Percentiles rank a stretch among this genome's conserved stretches.
These are phyloP conservation scores for Cynopterus sphinx DNA, from an alignment of 2,797 vertebrate genomes.

Conservation along the genomic window DNA sequence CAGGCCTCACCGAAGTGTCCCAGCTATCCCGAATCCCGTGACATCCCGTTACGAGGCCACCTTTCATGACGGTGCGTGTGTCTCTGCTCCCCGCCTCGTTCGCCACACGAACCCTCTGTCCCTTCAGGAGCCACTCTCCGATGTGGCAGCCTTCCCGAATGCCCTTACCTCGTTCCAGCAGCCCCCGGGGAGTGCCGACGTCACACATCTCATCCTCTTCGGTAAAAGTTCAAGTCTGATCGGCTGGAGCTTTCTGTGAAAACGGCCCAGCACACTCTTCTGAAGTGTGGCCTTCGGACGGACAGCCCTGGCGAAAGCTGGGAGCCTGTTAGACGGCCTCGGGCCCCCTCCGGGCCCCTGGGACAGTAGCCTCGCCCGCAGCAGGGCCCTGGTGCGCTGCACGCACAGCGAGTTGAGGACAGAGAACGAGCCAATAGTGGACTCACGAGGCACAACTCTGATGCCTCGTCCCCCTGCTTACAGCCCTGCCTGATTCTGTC, in stretches of 20 bases:
- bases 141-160: background rate
- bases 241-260: background rate
- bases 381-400: background rate
- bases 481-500: background rate
- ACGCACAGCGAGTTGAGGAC: background rate
- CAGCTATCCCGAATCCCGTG: background rate
- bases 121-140: background rate
- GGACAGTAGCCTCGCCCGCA: background rate
- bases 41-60: background rate
- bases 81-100: background rate
- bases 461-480: background rate
- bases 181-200: background rate
- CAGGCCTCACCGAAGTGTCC: background rate
- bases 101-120: background rate
- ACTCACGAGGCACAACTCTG: background rate
- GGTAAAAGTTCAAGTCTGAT: background rate
- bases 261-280: background rate
- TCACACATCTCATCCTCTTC: background rate
- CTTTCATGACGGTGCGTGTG: too few species aligned
- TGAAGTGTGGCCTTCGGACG: background rate
- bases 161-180: background rate
- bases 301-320: background rate
- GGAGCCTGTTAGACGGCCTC: background rate
- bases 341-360: background rate
- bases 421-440: background rate